These are phyloP conservation scores for Andrena flavipes DNA, from an alignment of 2,888 invertebrate genomes.

Conservation along the genomic window DNA sequence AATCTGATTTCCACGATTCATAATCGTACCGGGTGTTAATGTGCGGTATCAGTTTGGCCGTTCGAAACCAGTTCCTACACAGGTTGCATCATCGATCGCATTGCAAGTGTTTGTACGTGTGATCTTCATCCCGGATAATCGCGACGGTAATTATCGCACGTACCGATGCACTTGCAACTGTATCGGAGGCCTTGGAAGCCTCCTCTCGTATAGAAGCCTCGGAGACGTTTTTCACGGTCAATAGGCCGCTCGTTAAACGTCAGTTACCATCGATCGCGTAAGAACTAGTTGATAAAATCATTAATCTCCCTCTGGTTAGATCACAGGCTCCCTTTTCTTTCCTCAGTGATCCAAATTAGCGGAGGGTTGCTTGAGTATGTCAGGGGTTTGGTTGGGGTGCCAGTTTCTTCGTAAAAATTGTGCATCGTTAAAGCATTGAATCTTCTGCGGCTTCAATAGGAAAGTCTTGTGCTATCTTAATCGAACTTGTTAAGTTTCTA, in stretches of 20 bases:
- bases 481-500: no score
- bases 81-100: slow-evolving; percentile 34
- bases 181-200: slow-evolving; percentile 18
- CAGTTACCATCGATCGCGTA: slow-evolving; percentile 37
- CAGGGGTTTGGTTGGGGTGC: no score
- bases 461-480: no score
- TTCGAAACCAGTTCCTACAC: slow-evolving; percentile 24
- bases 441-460: no score
- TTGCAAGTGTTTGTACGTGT: slow-evolving; percentile 13
- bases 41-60: slow-evolving; percentile 39
- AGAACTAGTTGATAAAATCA: neutral
- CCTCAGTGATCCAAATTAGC: neutral
- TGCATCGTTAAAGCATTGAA: no score
- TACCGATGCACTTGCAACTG: slow-evolving; percentile 40
- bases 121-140: slow-evolving; percentile 55
- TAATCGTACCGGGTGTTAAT: slow-evolving; percentile 26
- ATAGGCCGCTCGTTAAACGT: slow-evolving; percentile 28
- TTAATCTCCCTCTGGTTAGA: slow-evolving; percentile 28
- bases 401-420: no score
- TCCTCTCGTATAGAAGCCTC: neutral
- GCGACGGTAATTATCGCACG: slow-evolving; percentile 49
- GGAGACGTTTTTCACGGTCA: slow-evolving; percentile 39
- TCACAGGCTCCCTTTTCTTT: neutral
- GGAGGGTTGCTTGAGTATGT: no score
- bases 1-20: no score